A percentile compares a stretch with the other conserved stretches of the same genome.
phyloP scores from a whole-genome alignment of 2,797 vertebrate species.

The Brachymystax lenok region DNA sequence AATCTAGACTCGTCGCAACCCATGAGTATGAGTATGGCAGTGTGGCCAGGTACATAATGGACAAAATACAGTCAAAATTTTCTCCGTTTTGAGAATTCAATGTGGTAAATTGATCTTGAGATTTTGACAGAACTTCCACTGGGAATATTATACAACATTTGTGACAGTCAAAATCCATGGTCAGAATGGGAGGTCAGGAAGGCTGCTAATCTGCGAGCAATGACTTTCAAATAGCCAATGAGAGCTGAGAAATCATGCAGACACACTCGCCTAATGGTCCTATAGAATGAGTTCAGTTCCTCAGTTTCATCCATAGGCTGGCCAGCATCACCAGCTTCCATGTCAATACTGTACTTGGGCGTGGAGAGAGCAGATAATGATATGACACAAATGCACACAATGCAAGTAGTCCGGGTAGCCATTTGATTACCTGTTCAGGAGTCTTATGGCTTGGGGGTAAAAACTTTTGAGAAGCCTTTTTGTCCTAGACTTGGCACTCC shows the following conservation, averaged over 20 bases:
- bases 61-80: too few species aligned
- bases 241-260: not conserved
- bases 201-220: not conserved
- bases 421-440: too few species aligned
- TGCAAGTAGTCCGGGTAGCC: too few species aligned
- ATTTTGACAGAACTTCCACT: too few species aligned
- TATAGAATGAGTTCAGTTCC: not conserved
- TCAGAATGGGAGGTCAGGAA: not conserved
- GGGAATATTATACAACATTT: too few species aligned
- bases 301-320: not conserved
- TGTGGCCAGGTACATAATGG: too few species aligned
- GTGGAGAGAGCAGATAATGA: not conserved
- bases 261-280: not conserved
- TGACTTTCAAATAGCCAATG: not conserved
- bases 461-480: too few species aligned
- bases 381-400: not conserved
- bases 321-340: not conserved
- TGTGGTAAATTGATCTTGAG: not conserved
- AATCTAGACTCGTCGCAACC: too few species aligned
- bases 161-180: too few species aligned
- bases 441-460: too few species aligned
- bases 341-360: not conserved
- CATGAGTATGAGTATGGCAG: too few species aligned
- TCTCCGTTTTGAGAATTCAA: not conserved
- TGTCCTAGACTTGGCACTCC: too few species aligned